Evolutionary conservation across 2,113 vertebrate genomes (phyloP).

Genomic region (Microcebus lehilahytsara): DNA sequence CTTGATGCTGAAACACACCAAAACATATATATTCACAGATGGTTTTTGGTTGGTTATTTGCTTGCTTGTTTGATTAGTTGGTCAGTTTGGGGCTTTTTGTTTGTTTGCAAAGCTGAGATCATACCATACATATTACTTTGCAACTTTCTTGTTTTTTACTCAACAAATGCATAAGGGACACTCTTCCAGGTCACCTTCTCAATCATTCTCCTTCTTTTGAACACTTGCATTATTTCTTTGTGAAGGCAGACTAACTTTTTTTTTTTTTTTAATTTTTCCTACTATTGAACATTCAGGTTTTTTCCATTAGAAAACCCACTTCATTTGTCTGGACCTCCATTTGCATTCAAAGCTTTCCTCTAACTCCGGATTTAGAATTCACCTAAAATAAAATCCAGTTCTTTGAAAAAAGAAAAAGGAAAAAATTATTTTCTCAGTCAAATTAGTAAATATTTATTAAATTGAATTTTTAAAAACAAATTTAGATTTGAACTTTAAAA

Average conservation of each 20-base stretch:
- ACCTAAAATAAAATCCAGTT: neutral
- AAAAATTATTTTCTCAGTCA: neutral
- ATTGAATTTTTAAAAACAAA: neutral
- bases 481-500: neutral
- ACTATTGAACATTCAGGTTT: neutral
- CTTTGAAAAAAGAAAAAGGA: neutral
- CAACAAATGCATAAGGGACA: neutral
- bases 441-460: conserved; percentile 18
- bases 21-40: neutral
- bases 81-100: neutral
- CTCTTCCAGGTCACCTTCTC: neutral
- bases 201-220: neutral
- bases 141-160: neutral
- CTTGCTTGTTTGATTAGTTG: neutral
- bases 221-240: neutral
- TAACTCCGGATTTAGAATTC: neutral
- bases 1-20: neutral
- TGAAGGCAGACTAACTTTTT: neutral
- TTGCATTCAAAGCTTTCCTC: neutral
- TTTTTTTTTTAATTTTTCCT: neutral
- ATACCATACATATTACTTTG: neutral
- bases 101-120: neutral
- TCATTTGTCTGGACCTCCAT: neutral
- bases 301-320: neutral
- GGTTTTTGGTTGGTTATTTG: neutral